Evolutionary conservation across 1,140 invertebrate genomes (phyloP).

Genomic region (Drosophila parvula): DNA sequence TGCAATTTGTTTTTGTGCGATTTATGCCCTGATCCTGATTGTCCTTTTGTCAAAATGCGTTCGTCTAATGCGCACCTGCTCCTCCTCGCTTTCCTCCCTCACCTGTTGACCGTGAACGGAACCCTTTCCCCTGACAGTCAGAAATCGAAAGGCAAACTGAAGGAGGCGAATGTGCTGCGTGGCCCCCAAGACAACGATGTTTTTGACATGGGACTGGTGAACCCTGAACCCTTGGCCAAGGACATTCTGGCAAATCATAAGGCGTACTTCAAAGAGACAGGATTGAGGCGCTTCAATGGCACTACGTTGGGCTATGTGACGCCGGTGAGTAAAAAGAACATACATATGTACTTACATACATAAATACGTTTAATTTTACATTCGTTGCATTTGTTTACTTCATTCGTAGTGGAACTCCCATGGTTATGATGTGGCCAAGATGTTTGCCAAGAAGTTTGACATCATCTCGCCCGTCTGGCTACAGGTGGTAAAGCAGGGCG

Average conservation of each 20-base stretch:
- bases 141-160: slow-evolving; percentile 84
- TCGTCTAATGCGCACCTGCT: slow-evolving; percentile 22
- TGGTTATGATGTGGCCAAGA: slow-evolving; percentile 97
- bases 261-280: slow-evolving; percentile 89
- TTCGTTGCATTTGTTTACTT: slow-evolving; percentile 13
- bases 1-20: slow-evolving; percentile 50
- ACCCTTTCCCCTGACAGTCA: slow-evolving; percentile 85
- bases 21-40: slow-evolving; percentile 38
- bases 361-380: not conserved
- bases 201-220: slow-evolving; percentile 88
- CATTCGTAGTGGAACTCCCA: slow-evolving; percentile 95
- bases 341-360: too few species aligned
- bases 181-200: slow-evolving; percentile 89
- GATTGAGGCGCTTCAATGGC: slow-evolving; percentile 88
- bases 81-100: slow-evolving; percentile 36
- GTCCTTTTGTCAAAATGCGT: slow-evolving; percentile 48
- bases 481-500: slow-evolving; percentile 88
- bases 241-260: slow-evolving; percentile 91
- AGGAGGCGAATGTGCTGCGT: slow-evolving; percentile 84
- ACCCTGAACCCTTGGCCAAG: slow-evolving; percentile 86
- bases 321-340: slow-evolving; percentile 88
- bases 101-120: slow-evolving; percentile 48
- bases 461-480: slow-evolving; percentile 98
- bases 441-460: slow-evolving; percentile 94
- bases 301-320: slow-evolving; percentile 94